Base-by-base conservation (phyloP, 2,888 invertebrate genomes). In the Hypena proboscidalis region DNA sequence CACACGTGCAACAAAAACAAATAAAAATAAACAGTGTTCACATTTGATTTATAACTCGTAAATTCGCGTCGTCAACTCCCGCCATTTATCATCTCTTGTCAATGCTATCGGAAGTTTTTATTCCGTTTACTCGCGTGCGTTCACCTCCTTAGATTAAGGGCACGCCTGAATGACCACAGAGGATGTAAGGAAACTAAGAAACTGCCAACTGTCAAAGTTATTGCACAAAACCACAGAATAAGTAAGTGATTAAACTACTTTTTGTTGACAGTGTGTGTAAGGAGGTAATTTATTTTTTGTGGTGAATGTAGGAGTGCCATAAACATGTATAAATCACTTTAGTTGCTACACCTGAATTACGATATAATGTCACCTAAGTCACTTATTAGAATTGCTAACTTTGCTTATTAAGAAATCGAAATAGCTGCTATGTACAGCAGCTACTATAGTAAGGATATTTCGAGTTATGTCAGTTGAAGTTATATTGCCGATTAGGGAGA, bases 101-200 rank as follows among this genome's bases (percentile, higher is more conserved):
- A 83, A 75, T 79, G 73, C 72, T 86, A 86, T 89, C 85, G 58
- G 62, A 70, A 75, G 80, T 84, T 86, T 84, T 83, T 81, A 77
- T 74, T 73, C 70, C 66, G 68, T 71, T 58, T 69, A 63, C 64
- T 56, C 59, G 52, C 51, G 78, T 74, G 53, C 85, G 66, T 83
- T 83, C 81, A 85, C 86, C 85, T 86, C 82, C 82, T 80, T 78
- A 50, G 50, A 52, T 62, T 63, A 68, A 62, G 66, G 62, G 50
- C 43, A 70, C 65, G 62, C 67, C 63, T 65, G 70, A 66, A 49
- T 64, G 63, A 48, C 58, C 67, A 67, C 64, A 70, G 62, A 48
- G 21, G 5, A 11, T 11, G 21, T 8, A 11, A 39, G 7, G 11
- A 29, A 5, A n/a, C 14, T 13, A 14, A 6, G n/a, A 11, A 25